Evolutionary conservation across 2,113 vertebrate species (phyloP), one percentile per base, ranked within the genome.

Genomic region (Archocentrus centrarchus): DNA sequence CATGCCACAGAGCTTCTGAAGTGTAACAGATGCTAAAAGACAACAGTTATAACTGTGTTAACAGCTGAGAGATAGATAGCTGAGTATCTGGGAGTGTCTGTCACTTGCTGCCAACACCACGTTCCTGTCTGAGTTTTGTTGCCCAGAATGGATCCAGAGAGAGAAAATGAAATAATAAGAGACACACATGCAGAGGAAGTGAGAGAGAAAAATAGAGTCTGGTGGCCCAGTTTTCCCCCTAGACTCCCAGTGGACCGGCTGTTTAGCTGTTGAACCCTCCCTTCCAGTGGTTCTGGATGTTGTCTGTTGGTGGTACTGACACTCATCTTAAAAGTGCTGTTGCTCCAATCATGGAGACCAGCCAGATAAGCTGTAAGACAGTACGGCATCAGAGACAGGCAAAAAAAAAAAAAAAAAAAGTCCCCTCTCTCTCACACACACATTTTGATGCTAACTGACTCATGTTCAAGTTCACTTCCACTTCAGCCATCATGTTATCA

Each of bases 61-160:
- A 73, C 60, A 68, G 81, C 47, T 30, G 68, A 84, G 83, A 73
- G 86, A 88, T 84, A 89, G 91, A 85, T 88, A 85, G 83, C 86
- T 62, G 79, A 81, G 79, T 53, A 89, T 86, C 81, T 75, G 92
- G 88, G 92, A 86, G 90, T 83, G 89, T 88, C 77, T 59, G 50
- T 59, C 89, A 35, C 24, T 89, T 41, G 81, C 59, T 91, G 91
- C 88, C 89, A 91, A 83, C 79, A 79, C 59, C 70, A 83, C 88
- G 87, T 92, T 93, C 92, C 89, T 82, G 75, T 86, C 87, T 83
- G 73, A 86, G 76, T 87, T 86, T 57, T 85, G 86, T 79, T 90
- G 61, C 87, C 83, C 75, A 20, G 86, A 81, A 79, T 79, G 83
- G 44, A 89, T 91, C 87, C 87, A 86, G 83, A 80, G 80, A 64